A percentile compares a stretch with the other conserved stretches of the same genome.
Evolutionary conservation across 2,113 vertebrate genomes (phyloP).

Genomic region (Tachuris rubrigastra): DNA sequence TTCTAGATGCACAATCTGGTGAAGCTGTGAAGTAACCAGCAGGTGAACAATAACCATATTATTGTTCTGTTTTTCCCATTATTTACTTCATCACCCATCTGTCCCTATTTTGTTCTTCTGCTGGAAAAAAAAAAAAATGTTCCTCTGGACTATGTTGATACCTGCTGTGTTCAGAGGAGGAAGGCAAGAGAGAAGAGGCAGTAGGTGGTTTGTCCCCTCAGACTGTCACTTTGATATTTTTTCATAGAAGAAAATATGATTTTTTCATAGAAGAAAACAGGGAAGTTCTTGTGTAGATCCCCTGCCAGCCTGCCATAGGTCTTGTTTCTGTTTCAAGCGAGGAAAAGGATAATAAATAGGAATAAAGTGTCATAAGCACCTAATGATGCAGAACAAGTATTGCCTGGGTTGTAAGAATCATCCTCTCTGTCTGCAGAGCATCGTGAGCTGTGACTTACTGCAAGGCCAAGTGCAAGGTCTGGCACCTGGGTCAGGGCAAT

Average conservation of each 20-base stretch:
- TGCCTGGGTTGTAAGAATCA: not conserved
- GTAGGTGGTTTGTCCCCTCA: not conserved
- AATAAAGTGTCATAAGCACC: not conserved
- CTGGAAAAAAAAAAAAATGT: not conserved
- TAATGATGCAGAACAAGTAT: not conserved
- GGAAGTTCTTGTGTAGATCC: not conserved
- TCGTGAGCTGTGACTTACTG: not conserved
- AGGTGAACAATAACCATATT: not conserved
- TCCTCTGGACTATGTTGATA: not conserved
- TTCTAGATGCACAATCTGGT: not conserved
- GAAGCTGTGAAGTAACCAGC: not conserved
- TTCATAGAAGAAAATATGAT: not conserved
- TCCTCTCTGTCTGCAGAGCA: not conserved
- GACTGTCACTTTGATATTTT: not conserved
- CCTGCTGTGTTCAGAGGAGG: not conserved
- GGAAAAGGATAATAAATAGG: not conserved
- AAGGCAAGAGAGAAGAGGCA: not conserved
- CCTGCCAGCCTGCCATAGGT: not conserved
- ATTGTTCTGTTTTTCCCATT: not conserved
- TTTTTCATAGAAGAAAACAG: not conserved
- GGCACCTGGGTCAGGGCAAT: not conserved
- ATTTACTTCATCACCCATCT: not conserved
- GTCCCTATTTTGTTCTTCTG: not conserved
- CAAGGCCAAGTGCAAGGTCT: not conserved
- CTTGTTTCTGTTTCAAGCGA: not conserved